These are phyloP conservation scores for Salvelinus sp. DNA, from an alignment of 2,113 vertebrate species.

Conservation along the genomic window DNA sequence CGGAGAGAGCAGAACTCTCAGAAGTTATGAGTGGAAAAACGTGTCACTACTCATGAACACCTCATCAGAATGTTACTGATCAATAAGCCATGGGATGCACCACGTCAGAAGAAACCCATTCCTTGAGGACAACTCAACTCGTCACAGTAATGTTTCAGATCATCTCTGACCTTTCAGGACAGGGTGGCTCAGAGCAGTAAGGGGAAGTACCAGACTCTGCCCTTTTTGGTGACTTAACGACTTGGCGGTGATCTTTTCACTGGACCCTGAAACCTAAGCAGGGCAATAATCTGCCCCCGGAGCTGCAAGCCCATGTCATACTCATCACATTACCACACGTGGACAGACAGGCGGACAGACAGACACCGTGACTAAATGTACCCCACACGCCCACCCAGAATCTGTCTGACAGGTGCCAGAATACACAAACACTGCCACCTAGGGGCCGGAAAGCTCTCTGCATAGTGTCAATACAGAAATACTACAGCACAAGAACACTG, in stretches of 20 bases:
- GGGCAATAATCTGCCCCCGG: constrained; percentile 26
- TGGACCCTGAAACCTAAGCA: constrained; percentile 42
- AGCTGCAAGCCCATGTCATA: background rate
- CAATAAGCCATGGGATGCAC: background rate
- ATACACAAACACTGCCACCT: constrained; percentile 61
- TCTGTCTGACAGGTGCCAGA: constrained; percentile 9
- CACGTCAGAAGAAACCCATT: background rate
- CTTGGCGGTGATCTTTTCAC: constrained; percentile 24
- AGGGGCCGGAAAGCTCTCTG: constrained; percentile 15
- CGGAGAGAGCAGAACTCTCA: background rate
- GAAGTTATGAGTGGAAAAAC: background rate
- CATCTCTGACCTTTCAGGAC: constrained; percentile 25
- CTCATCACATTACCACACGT: constrained; percentile 11
- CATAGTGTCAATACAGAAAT: background rate
- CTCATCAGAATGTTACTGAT: background rate
- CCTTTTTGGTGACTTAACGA: constrained; percentile 34
- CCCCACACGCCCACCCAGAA: background rate
- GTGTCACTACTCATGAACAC: background rate
- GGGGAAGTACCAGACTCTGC: background rate
- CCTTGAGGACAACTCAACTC: background rate
- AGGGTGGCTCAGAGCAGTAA: constrained; percentile 40
- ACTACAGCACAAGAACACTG: background rate
- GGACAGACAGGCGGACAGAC: constrained; percentile 1
- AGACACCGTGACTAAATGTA: constrained; percentile 2
- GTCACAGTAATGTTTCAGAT: constrained; percentile 18